These are phyloP conservation scores for Diaperis boleti DNA, from an alignment of 2,888 invertebrate species.

Conservation along the genomic window DNA sequence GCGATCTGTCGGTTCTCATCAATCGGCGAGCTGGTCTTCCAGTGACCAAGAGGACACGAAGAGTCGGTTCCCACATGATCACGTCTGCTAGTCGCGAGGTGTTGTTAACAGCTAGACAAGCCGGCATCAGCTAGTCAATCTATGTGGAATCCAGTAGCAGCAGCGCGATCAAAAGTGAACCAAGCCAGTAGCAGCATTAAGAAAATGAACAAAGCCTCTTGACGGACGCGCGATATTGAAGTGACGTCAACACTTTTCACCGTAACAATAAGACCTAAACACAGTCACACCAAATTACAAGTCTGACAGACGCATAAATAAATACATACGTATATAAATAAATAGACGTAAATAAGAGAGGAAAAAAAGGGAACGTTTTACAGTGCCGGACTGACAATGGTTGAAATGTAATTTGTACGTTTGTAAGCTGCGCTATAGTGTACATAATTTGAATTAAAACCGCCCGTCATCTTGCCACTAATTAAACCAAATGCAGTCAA, in stretches of 20 bases:
- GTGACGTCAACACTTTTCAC: conserved; percentile 52
- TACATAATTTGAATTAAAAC: conserved; percentile 59
- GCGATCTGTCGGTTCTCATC: no score
- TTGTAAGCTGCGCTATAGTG: conserved; percentile 56
- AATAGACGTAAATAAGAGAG: conserved; percentile 50
- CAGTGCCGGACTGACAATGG: conserved; percentile 49
- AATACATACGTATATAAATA: conserved; percentile 47
- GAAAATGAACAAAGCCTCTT: conserved; percentile 49
- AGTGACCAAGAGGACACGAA: no score
- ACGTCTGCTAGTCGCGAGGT: conserved; percentile 1
- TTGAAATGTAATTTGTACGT: conserved; percentile 60
- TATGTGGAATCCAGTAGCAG: conserved; percentile 46
- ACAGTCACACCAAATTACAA: conserved; percentile 50
- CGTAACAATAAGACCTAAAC: conserved; percentile 46
- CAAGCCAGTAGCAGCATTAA: conserved; percentile 52
- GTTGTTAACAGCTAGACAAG: conserved; percentile 41
- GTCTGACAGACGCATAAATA: conserved; percentile 48
- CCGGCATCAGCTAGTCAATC: conserved; percentile 45
- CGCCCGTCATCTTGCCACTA: conserved; percentile 61
- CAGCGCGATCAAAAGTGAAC: conserved; percentile 42
- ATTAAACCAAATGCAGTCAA: conserved; percentile 57
- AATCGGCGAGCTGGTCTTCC: no score
- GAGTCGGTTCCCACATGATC: conserved; percentile 10
- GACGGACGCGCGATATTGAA: conserved; percentile 53
- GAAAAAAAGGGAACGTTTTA: conserved; percentile 41